Base-by-base conservation (phyloP, 2,113 vertebrate species). In the Micronycteris hirsuta region DNA sequence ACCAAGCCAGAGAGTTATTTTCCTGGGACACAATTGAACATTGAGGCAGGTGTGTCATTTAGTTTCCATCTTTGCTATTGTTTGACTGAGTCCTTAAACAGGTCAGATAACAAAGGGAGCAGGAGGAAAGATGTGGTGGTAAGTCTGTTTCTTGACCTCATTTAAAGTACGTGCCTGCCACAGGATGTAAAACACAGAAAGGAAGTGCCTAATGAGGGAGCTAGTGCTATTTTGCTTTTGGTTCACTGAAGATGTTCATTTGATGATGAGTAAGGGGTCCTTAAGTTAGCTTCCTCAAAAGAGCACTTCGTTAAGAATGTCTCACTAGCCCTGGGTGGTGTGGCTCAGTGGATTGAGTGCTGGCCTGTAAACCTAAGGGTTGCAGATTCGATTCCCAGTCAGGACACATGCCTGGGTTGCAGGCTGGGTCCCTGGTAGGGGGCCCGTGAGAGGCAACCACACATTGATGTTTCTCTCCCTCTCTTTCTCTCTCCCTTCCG, bases 111-210 rank as follows among this genome's bases (percentile, higher is more conserved):
- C 56, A 74, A 96, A 77, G 22, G 49, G 26, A 86, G 11, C 84
- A 92, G 87, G 95, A 97, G 95, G 81, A 95, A 92, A 81, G 83
- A 84, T 92, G 63, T 94, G 94, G 84, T 68, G 49, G 17, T 77
- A 31, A 89, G n/a, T 81, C 85, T 94, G 77, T 94, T 96, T 97
- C 49, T 97, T 95, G 82, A 89, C 71, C 88, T 94, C 31, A 17
- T 95, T 78, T 63, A 78, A 95, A 93, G 47, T 92, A 90, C 54
- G n/a, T 78, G 45, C 43, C 41, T 78, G 33, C 31, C 20, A 33
- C 94, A 77, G 85, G 77, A 94, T 80, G 43, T 90, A 77, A 86
- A 49, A 94, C 93, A 94, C 91, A 74, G 88, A 95, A 76, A 94
- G 95, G 94, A 97, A 93, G 71, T 94, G 33, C 41, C 63, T 91